phyloP scores from a whole-genome alignment of 2,113 vertebrate genomes.

The Mustelus asterias region DNA sequence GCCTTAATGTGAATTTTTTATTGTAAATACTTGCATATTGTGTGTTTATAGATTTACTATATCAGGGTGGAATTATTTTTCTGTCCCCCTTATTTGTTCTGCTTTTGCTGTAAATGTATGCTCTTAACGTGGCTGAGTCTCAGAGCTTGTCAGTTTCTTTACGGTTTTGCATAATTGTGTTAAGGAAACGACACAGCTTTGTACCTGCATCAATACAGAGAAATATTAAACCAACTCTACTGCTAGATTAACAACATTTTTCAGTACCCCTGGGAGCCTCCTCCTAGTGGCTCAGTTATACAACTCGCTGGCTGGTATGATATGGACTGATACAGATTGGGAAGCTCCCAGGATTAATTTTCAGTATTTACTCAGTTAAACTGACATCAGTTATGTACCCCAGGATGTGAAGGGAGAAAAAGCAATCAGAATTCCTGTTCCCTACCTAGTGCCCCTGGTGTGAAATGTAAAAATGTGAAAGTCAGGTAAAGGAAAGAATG shows the following conservation, averaged over 20 bases:
- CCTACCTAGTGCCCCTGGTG: not conserved
- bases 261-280: not conserved
- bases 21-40: conserved; percentile 29
- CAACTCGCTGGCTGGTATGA: not conserved
- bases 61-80: not conserved
- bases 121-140: not conserved
- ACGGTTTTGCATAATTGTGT: not conserved
- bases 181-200: not conserved
- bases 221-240: not conserved
- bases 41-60: conserved; percentile 32
- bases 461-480: not conserved
- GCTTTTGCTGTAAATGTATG: conserved; percentile 13
- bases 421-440: not conserved
- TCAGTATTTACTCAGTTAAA: not conserved
- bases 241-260: not conserved
- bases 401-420: not conserved
- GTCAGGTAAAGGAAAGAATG: not conserved
- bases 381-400: not conserved
- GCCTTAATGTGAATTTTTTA: conserved; percentile 30
- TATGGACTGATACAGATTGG: not conserved
- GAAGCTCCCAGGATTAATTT: not conserved
- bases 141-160: not conserved
- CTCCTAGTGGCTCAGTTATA: not conserved
- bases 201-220: not conserved
- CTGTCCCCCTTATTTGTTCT: not conserved